These are phyloP conservation scores for Dicycla oo DNA, from an alignment of 2,888 invertebrate genomes.

Conservation along the genomic window DNA sequence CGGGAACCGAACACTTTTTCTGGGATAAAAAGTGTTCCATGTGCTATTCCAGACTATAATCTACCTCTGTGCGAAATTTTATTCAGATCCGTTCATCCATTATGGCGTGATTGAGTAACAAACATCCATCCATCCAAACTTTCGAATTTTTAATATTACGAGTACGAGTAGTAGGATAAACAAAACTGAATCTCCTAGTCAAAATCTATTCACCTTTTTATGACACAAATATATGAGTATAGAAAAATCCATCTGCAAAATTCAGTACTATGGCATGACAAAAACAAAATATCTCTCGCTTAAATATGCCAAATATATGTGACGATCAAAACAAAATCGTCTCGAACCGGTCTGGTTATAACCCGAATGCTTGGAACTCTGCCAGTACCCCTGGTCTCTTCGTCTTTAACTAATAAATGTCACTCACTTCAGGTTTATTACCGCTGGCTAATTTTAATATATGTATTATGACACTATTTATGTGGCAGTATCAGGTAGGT, in stretches of 20 bases:
- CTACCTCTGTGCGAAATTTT: too few species aligned
- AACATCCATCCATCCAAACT: too few species aligned
- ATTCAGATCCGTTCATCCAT: too few species aligned
- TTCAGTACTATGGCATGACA: slow-evolving; percentile 21
- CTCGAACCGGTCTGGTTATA: slow-evolving; percentile 60
- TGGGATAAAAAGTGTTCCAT: too few species aligned
- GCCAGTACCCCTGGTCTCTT: slow-evolving; percentile 50
- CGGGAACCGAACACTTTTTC: too few species aligned
- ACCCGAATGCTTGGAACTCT: slow-evolving; percentile 50
- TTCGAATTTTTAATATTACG: too few species aligned
- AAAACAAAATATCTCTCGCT: slow-evolving; percentile 36
- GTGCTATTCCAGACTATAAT: too few species aligned
- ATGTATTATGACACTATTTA: slow-evolving; percentile 46
- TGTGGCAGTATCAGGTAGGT: slow-evolving; percentile 32
- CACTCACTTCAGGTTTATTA: slow-evolving; percentile 57
- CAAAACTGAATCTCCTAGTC: background rate
- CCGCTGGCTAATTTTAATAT: slow-evolving; percentile 49
- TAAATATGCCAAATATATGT: slow-evolving; percentile 49
- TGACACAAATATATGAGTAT: background rate
- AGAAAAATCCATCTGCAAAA: background rate
- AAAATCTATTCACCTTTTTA: background rate
- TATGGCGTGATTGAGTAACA: too few species aligned
- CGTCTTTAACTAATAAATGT: slow-evolving; percentile 57
- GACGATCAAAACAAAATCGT: slow-evolving; percentile 55
- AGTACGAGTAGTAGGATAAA: too few species aligned